These are phyloP conservation scores for Noctuana brunneofusca DNA, from an alignment of 2,888 invertebrate species.

Conservation along the genomic window DNA sequence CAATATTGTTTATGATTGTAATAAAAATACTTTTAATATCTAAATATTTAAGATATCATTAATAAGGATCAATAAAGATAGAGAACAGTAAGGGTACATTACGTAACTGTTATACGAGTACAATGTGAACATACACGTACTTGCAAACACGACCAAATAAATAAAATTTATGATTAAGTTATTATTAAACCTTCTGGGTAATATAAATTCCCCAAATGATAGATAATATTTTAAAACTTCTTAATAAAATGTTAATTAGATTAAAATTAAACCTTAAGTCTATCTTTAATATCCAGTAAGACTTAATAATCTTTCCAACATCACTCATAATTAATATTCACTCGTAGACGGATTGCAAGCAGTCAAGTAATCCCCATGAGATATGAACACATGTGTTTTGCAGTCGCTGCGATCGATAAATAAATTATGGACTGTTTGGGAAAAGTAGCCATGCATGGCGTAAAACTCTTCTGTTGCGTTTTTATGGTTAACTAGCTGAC, in stretches of 20 bases:
- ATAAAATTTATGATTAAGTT: too few relatives aligned
- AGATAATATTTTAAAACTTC: too few relatives aligned
- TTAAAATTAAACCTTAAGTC: too few relatives aligned
- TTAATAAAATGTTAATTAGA: too few relatives aligned
- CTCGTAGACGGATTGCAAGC: neutral
- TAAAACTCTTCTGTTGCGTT: too few relatives aligned
- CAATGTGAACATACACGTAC: neutral
- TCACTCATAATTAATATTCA: neutral
- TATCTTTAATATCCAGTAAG: too few relatives aligned
- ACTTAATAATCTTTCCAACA: too few relatives aligned
- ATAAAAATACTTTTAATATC: conserved; percentile 2
- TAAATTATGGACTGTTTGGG: neutral
- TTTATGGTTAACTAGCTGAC: too few relatives aligned
- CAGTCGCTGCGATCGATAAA: neutral
- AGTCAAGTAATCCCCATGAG: neutral
- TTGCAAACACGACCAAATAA: neutral
- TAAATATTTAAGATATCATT: neutral
- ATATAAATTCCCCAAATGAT: too few relatives aligned
- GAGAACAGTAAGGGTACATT: neutral
- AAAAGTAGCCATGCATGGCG: too few relatives aligned
- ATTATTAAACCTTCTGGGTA: too few relatives aligned
- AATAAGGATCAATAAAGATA: conserved; percentile 4
- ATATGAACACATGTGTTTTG: neutral
- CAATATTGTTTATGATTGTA: neutral
- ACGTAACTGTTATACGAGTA: conserved; percentile 2